A percentile compares a stretch with the other conserved stretches of the same genome.
Evolutionary conservation across 2,113 vertebrate species (phyloP).

Genomic region (Dasyprocta punctata): DNA sequence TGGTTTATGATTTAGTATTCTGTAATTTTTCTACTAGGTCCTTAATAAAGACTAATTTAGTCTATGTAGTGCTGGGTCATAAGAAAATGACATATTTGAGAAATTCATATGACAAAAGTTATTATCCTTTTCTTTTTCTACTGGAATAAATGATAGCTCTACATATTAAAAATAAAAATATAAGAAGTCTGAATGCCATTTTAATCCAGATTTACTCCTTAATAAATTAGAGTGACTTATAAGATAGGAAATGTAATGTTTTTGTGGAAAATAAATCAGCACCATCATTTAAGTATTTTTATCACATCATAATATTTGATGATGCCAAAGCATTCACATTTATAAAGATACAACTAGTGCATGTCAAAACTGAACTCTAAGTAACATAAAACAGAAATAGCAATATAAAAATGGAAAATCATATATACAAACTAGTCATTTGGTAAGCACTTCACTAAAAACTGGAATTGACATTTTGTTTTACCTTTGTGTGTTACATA

Average conservation of each 20-base stretch:
- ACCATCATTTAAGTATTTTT: background rate
- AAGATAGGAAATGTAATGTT: background rate
- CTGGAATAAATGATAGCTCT: background rate
- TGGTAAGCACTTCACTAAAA: background rate
- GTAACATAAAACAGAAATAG: background rate
- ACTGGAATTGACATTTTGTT: background rate
- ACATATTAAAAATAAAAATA: background rate
- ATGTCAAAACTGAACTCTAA: background rate
- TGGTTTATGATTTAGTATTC: background rate
- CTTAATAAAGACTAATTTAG: constrained; percentile 6
- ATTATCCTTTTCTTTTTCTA: background rate
- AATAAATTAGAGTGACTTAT: background rate
- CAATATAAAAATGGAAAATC: background rate
- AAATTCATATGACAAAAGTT: background rate
- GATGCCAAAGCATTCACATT: background rate
- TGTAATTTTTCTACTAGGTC: background rate
- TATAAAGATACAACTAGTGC: background rate
- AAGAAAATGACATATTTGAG: background rate
- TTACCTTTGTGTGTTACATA: background rate
- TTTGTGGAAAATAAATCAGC: background rate
- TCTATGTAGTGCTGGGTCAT: background rate
- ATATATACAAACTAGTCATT: background rate
- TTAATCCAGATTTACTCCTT: constrained; percentile 5
- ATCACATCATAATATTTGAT: background rate
- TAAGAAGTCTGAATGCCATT: background rate